Base-by-base conservation (phyloP, 2,888 invertebrate genomes). In the Pseudococcus longispinus region DNA sequence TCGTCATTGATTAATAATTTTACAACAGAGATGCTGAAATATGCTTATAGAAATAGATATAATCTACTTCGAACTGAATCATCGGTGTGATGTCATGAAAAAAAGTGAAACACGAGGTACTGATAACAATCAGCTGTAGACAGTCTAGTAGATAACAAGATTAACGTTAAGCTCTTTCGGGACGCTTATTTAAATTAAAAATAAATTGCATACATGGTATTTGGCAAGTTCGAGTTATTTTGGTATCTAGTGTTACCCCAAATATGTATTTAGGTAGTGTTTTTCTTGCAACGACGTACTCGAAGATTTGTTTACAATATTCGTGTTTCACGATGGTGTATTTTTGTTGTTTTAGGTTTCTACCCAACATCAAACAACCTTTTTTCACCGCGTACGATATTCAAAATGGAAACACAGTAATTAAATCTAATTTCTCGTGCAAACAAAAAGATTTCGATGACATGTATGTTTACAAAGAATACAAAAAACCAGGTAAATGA, bases 401-500 rank as follows among this genome's bases (percentile, higher is more conserved):
- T 42, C 77, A 80, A 80, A 80, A 80, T 84, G 84, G 55, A 37
- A 84, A 51, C 51, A 60, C 55, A 26, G 60, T 77, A 29, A 44
- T 80, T 26, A 80, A 74, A n/a, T 23, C 23, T 20, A 86, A 9
- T 11, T 86, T 44, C 32, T 74, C 51, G 5, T 29, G 44, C 42
- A 70, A 44, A 26, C 86, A 77, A 18, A 86, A 86, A 51, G 86
- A 86, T 77, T 86, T 86, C 80, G 77, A 86, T 46, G 86, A 86
- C 46, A 77, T 86, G 77, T 86, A 80, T 37, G 44, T 86, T 11
- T 86, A 80, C 74, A 86, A 29, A 80, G 86, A 86, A 86, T 86
- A 80, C 26, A 74, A 74, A 23, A 86, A 86, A 37, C 77, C 80
- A 55, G 80, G 86, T 86, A 44, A 29, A 32, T 23, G 13, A 23